Evolutionary conservation across 2,888 invertebrate species (phyloP).

Genomic region (Dastarcus helophoroides): DNA sequence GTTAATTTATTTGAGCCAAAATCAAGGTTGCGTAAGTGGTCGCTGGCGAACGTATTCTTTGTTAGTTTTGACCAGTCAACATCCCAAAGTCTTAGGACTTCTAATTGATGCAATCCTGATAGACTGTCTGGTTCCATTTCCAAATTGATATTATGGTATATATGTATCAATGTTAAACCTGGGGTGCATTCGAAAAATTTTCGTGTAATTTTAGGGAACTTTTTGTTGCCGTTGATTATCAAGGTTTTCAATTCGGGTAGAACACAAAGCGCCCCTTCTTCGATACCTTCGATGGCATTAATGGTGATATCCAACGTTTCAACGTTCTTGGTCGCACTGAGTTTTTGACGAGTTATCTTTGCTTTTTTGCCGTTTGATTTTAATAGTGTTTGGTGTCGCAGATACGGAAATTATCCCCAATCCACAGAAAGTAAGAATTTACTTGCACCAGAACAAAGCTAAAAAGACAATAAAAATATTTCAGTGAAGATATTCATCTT

Average conservation of each 20-base stretch:
- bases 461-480: no score
- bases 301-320: constrained; percentile 5
- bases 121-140: constrained; percentile 6
- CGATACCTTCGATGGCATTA: constrained; percentile 4
- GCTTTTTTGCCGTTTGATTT: no score
- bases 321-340: constrained; percentile 8
- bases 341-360: no score
- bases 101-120: constrained; percentile 6
- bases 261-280: constrained; percentile 7
- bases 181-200: constrained; percentile 8
- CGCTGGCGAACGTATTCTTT: constrained; percentile 8
- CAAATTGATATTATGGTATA: constrained; percentile 5
- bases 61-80: constrained; percentile 3
- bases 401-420: no score
- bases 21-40: constrained; percentile 6
- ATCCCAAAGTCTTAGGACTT: constrained; percentile 2
- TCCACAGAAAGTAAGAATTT: no score
- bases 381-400: no score
- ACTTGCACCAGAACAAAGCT: no score
- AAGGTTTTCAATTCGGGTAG: constrained; percentile 5
- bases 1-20: constrained; percentile 4
- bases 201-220: constrained; percentile 8
- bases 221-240: constrained; percentile 5
- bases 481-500: no score
- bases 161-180: neutral